Evolutionary conservation across 2,888 invertebrate species (phyloP), one percentile per base, ranked within the genome.

Genomic region (Drosophila leonis): DNA sequence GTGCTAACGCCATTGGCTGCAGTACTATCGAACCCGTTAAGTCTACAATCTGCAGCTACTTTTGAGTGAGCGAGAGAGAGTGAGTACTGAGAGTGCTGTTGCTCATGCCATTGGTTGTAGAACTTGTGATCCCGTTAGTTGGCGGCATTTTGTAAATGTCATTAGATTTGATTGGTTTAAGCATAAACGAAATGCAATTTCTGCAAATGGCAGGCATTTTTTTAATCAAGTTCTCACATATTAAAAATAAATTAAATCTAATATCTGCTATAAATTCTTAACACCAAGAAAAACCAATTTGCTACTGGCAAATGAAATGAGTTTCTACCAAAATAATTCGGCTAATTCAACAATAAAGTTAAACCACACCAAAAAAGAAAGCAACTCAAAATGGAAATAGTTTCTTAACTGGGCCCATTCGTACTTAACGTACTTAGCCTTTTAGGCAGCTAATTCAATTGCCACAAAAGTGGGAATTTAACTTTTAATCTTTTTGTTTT

Each of bases 371-470:
- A 18, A 55, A 18, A 13, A 29, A 20, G n/a, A 9, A 29, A 7
- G 15, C 15, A 12, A 12, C 24, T 1, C 20, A 4, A 44, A 44
- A 57, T 24, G 12, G 18, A 41, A 67, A 33, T 46, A 54, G 52
- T 31, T 37, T 54, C 48, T 44, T 29, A 70, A 70, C 55, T 73
- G 39, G 49, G 46, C 6, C n/a, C 59, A 42, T 52, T 44, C 39
- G 39, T 51, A 60, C 55, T 61, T 62, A 48, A 61, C 44, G 70
- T 73, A 72, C 68, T 79, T 80, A 85, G 79, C 81, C 80, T 87
- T 78, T 86, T 78, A 80, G 71, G 69, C 71, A 72, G 74, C 79
- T 80, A 89, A 90, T 89, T 87, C 76, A 83, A 85, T 90, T 85
- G 85, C 78, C 80, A 46, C 76, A 80, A 85, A 49, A 88, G 83